Evolutionary conservation across 2,113 vertebrate genomes (phyloP).

Genomic region (Calyptommatus sinebrachiatus): DNA sequence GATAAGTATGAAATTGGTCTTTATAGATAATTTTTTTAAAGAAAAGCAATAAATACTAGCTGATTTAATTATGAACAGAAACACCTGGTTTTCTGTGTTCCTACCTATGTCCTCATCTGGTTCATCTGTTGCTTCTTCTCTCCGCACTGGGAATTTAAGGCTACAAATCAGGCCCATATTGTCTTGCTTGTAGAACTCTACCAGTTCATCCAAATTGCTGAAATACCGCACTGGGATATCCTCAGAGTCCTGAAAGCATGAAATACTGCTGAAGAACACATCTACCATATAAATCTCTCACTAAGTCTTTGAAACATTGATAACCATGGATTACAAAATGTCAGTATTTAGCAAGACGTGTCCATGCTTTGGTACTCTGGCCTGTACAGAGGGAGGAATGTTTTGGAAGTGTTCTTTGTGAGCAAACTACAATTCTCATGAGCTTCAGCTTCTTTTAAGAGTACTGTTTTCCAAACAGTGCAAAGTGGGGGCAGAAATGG

Average conservation of each 20-base stretch:
- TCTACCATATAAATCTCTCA: conserved; percentile 30
- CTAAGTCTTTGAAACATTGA: background rate
- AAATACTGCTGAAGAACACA: conserved; percentile 39
- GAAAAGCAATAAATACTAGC: no score
- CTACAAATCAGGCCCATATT: conserved; percentile 94
- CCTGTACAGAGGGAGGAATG: no score
- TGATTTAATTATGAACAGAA: no score
- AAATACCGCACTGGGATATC: conserved; percentile 92
- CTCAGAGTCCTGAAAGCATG: conserved; percentile 84
- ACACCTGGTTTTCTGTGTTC: conserved; percentile 17
- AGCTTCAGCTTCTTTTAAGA: no score
- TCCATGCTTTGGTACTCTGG: no score
- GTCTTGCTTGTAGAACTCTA: conserved; percentile 92
- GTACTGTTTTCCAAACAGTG: no score
- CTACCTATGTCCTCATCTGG: conserved; percentile 87
- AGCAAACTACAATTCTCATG: no score
- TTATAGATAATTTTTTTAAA: no score
- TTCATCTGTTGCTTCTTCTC: conserved; percentile 78
- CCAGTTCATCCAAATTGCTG: conserved; percentile 83
- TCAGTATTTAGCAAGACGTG: no score
- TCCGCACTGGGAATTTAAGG: conserved; percentile 83
- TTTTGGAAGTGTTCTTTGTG: no score
- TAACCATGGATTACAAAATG: no score
- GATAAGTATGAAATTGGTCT: no score
- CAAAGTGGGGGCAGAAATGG: background rate